These are phyloP conservation scores for Dendrophyllia cribrosa DNA, from an alignment of 64 coral and sea anemone genomes.

Conservation along the genomic window DNA sequence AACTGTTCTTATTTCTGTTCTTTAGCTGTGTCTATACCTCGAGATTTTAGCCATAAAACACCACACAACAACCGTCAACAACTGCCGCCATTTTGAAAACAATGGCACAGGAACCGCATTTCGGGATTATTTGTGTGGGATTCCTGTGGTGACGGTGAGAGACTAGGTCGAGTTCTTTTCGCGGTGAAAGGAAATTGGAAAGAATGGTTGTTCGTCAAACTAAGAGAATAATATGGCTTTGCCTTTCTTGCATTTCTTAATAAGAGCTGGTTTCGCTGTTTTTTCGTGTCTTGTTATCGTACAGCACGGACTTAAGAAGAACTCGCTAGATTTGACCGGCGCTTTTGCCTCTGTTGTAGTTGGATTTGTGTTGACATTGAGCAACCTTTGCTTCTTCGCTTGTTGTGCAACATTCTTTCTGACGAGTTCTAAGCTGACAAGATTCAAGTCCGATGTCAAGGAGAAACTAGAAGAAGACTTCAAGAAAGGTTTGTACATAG, in stretches of 20 bases:
- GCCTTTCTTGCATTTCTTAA: slow-evolving; percentile 26
- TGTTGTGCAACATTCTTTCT: slow-evolving; percentile 83
- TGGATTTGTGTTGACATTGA: slow-evolving; percentile 87
- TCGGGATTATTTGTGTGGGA: not conserved
- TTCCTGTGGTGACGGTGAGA: not conserved
- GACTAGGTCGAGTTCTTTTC: not conserved
- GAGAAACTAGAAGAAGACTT: slow-evolving; percentile 94
- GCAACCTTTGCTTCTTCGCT: slow-evolving; percentile 94
- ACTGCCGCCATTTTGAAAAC: slow-evolving; percentile 32
- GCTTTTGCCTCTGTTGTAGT: slow-evolving; percentile 87
- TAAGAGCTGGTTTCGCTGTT: slow-evolving; percentile 73
- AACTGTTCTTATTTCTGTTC: not conserved
- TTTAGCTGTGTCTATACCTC: not conserved
- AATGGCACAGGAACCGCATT: no score
- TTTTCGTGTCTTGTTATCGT: slow-evolving; percentile 69
- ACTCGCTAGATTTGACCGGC: slow-evolving; percentile 81
- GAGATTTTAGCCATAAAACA: not conserved
- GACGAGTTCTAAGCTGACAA: slow-evolving; percentile 84
- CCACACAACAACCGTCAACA: not conserved
- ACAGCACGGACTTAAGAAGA: slow-evolving; percentile 67
- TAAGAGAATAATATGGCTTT: not conserved
- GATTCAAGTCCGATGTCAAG: slow-evolving; percentile 90
- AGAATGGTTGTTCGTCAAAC: not conserved
- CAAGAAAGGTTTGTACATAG: slow-evolving; percentile 40
- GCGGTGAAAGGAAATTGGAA: not conserved